Conservation (phyloP, 2,797 vertebrate genomes). For the Cryptoblepharus egeriae region DNA sequence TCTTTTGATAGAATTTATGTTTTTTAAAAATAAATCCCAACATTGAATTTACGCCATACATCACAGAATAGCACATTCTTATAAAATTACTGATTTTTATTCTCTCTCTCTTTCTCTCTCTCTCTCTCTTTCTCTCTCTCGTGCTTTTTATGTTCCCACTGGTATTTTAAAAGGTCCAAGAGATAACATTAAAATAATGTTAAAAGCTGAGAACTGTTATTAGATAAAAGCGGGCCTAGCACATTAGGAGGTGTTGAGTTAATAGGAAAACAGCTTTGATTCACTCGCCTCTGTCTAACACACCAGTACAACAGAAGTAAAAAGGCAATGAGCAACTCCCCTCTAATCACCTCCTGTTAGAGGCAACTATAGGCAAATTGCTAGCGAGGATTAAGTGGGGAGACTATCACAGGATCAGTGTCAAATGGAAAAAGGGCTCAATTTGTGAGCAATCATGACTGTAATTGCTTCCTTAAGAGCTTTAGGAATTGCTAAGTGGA, state of each 20-base stretch:
- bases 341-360: constrained; percentile 80
- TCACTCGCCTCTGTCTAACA: constrained; percentile 65
- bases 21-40: too few relatives aligned
- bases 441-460: constrained; percentile 78
- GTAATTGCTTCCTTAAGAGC: constrained; percentile 78
- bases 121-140: background rate
- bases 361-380: constrained; percentile 81
- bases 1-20: too few relatives aligned
- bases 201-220: constrained; percentile 62
- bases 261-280: constrained; percentile 76
- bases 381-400: constrained; percentile 78
- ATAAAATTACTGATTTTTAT: background rate
- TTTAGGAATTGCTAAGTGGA: constrained; percentile 62
- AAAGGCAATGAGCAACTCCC: constrained; percentile 73
- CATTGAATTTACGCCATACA: background rate
- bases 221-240: constrained; percentile 70
- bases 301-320: constrained; percentile 68
- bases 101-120: background rate
- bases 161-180: constrained; percentile 48
- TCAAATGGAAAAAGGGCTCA: constrained; percentile 81
- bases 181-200: constrained; percentile 47
- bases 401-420: constrained; percentile 81
- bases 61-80: background rate
- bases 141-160: constrained; percentile 25
- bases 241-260: constrained; percentile 72